Evolutionary conservation across 2,888 invertebrate genomes (phyloP), one percentile per base, ranked within the genome.

Genomic region (Mythimna ferrago): DNA sequence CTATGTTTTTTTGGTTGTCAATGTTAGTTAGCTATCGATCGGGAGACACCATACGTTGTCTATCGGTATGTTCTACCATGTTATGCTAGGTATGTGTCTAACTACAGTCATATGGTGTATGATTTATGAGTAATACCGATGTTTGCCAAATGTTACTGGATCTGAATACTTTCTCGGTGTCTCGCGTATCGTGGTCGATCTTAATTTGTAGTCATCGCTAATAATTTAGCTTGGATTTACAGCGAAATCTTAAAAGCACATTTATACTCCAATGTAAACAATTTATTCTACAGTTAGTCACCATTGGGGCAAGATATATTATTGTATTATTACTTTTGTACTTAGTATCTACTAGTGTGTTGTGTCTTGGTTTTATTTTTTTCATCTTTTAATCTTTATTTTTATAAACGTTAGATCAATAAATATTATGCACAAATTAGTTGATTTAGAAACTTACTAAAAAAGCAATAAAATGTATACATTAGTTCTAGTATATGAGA

Each of bases 121-220:
- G 64, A 62, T 26, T 73, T 69, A 74, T 83, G 86, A 76, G 78
- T 86, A 86, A 86, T 78, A 26, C 69, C 26, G 48, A 54, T 76
- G 76, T 86, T 86, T 84, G 84, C 86, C 86, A 84, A 83, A 83
- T 56, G 66, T 71, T 78, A 66, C 71, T 83, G 73, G 68, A 82
- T 66, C 71, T 57, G 57, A 79, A 77, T 74, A 68, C 61, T 83
- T 85, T 78, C 75, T 58, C 63, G 69, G 58, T 70, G 66, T 68
- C 41, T 54, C 56, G 35, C 41, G 35, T 60, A 57, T n/a, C 58
- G 66, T 76, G 56, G 56, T 75, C 69, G 66, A 66, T 75, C 35
- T 61, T 54, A 57, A 62, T 76, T 58, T 58, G 66, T 57, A 56
- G 57, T 57, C 26, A 77, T 65, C n/a, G 71, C 78, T 61, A 32